A percentile compares a stretch with the other conserved stretches of the same genome.
Conservation (phyloP, 2,888 invertebrate genomes). For the Biston stratarius region DNA sequence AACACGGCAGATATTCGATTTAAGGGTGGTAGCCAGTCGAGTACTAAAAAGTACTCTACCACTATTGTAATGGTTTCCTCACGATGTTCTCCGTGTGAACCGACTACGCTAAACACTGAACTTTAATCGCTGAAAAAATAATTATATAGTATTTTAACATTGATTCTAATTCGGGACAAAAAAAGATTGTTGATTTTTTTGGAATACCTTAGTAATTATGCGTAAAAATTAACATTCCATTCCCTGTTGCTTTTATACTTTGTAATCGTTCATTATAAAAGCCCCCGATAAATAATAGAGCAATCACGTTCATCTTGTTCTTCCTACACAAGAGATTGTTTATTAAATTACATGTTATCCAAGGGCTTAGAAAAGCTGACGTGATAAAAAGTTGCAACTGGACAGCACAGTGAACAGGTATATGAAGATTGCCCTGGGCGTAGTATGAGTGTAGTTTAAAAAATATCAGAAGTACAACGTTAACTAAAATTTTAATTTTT, state of each 20-base stretch:
- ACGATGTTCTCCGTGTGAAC: too few species aligned
- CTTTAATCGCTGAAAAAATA: too few species aligned
- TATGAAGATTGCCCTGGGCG: constrained; percentile 37
- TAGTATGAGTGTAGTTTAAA: constrained; percentile 1
- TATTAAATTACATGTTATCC: constrained; percentile 49
- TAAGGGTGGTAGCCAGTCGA: too few species aligned
- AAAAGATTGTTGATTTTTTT: not conserved
- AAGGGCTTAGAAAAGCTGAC: constrained; percentile 38
- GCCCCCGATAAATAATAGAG: constrained; percentile 28
- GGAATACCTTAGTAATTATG: not conserved
- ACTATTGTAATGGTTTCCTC: too few species aligned
- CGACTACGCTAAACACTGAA: too few species aligned
- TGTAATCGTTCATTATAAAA: constrained; percentile 9
- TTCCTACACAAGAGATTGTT: constrained; percentile 45
- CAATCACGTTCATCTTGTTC: constrained; percentile 22
- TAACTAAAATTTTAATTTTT: not conserved
- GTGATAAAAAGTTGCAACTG: constrained; percentile 41
- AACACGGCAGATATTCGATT: too few species aligned
- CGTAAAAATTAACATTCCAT: constrained; percentile 7
- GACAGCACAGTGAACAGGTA: constrained; percentile 20
- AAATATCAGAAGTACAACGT: constrained; percentile 9
- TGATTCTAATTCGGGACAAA: too few species aligned
- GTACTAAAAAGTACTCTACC: too few species aligned
- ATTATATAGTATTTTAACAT: too few species aligned
- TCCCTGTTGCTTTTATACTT: constrained; percentile 1